Percentiles rank a stretch among this genome's conserved stretches.
These are phyloP conservation scores for Ramphastos sulfuratus DNA, from an alignment of 2,113 vertebrate genomes.

Conservation along the genomic window DNA sequence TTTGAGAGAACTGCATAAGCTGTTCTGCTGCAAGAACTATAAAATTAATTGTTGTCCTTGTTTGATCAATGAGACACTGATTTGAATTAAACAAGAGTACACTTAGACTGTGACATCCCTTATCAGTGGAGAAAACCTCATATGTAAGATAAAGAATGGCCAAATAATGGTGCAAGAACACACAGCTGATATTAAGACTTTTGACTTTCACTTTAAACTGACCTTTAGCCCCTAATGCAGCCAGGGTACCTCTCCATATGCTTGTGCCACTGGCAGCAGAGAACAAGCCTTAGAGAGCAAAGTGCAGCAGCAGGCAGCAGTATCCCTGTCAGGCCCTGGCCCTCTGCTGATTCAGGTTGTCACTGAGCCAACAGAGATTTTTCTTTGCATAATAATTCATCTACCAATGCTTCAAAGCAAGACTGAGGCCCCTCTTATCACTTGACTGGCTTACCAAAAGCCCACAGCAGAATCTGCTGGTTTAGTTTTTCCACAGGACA, in stretches of 20 bases:
- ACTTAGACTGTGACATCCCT: background rate
- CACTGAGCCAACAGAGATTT: background rate
- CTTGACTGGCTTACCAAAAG: background rate
- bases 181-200: background rate
- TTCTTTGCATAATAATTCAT: background rate
- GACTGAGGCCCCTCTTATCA: background rate
- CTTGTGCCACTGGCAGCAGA: background rate
- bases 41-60: background rate
- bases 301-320: background rate
- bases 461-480: background rate
- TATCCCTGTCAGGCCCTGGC: background rate
- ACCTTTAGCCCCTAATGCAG: background rate
- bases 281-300: background rate
- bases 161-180: background rate
- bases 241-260: fast-evolving
- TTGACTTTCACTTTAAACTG: background rate
- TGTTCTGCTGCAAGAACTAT: background rate
- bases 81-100: background rate
- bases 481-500: background rate
- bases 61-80: background rate
- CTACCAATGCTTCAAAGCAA: background rate
- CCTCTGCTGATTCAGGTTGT: background rate
- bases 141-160: background rate
- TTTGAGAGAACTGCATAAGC: background rate
- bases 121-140: background rate